Base-by-base conservation (phyloP, 2,888 invertebrate genomes). In the Ichneumoninae sp. region DNA sequence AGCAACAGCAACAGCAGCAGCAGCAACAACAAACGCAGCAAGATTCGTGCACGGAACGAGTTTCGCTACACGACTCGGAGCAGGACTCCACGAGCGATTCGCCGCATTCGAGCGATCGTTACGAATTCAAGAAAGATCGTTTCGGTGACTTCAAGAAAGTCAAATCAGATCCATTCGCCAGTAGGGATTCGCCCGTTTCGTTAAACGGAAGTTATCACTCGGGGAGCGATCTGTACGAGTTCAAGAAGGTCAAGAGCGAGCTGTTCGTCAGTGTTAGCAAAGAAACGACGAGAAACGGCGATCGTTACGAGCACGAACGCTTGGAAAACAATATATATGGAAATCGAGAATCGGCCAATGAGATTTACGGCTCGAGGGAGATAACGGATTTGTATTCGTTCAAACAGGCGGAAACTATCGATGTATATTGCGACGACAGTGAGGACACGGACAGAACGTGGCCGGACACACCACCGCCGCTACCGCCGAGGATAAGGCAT, bases 401-500 rank as follows among this genome's bases (percentile, higher is more conserved):
- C 84, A 93, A 93, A 77, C 92, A 93, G 81, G 90, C 91, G 19
- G 93, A 93, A 66, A 88, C 91, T 44, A 90, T 92, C 82, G 94
- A 86, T 22, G 94, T 94, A 83, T 94, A 94, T 79, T 94, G 94
- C 52, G 91, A 94, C 4, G 94, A 94, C 79, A 94, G 94, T 84
- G 93, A 93, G 16, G 91, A 90, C 74, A 92, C 76, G 72, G 89
- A 90, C 75, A 89, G 88, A 83, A 92, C 90, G 13, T 93, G 91
- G 92, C 91, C 92, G 2, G 95, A 95, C 87, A 94, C 95, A 91
- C 95, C 95, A 3, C 96, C 95, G 13, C 96, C 95, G 1, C 94
- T 95, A 47, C 96, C 95, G 0, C 96, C 96, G 5, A 94, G 95
- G 89, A 92, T 96, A 62, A 95, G 95, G 92, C 96, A 96, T 89